Conservation (phyloP, 2,888 invertebrate genomes). For the Boloria selene region DNA sequence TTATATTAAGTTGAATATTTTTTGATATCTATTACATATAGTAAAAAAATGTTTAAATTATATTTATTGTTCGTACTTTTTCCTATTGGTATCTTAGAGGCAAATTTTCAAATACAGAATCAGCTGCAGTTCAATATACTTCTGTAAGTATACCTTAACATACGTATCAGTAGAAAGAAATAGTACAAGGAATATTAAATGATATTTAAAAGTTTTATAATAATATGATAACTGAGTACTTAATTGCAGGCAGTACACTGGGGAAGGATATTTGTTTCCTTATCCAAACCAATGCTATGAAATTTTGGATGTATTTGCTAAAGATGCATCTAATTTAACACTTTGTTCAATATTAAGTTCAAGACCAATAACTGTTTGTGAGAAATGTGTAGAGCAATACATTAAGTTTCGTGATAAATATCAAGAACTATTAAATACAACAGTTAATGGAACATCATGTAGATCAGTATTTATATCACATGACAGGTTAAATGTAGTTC, state of each 20-base stretch:
- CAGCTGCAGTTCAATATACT: constrained; percentile 16
- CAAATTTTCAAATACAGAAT: constrained; percentile 27
- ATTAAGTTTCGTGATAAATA: constrained; percentile 76
- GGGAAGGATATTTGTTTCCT: constrained; percentile 42
- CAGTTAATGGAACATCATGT: constrained; percentile 81
- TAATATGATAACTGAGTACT: background rate
- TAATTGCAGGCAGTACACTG: constrained; percentile 45
- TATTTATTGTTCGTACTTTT: constrained; percentile 20
- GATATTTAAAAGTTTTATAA: background rate
- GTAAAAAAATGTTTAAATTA: constrained; percentile 21
- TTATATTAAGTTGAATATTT: background rate
- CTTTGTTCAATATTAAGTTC: constrained; percentile 83
- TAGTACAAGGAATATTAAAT: no score
- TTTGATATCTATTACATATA: constrained; percentile 7
- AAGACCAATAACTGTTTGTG: constrained; percentile 84
- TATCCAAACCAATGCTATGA: constrained; percentile 54
- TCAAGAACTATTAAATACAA: constrained; percentile 67
- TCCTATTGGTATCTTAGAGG: constrained; percentile 30
- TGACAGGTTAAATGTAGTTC: constrained; percentile 84
- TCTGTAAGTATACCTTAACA: constrained; percentile 28
- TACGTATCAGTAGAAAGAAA: background rate
- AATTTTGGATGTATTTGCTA: constrained; percentile 74
- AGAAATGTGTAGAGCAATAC: constrained; percentile 81
- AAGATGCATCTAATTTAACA: constrained; percentile 81
- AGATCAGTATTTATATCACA: constrained; percentile 81